A percentile compares a stretch with the other conserved stretches of the same genome.
These are phyloP conservation scores for Papilio demoleus DNA, from an alignment of 2,888 invertebrate genomes.

Conservation along the genomic window DNA sequence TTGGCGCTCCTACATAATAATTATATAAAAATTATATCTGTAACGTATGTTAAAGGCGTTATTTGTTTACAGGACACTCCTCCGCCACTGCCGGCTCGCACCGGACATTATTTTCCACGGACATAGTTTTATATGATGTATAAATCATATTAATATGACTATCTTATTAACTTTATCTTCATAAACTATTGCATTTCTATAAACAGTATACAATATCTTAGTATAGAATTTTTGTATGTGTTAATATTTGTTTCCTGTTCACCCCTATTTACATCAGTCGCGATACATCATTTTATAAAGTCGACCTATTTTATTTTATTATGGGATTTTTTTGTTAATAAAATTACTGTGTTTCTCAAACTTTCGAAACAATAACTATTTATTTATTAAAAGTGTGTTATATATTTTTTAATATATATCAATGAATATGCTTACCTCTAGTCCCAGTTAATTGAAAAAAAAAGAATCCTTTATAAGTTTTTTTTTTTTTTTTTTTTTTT, in stretches of 20 bases:
- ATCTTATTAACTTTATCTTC: neutral
- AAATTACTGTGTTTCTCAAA: slow-evolving; percentile 9
- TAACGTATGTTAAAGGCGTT: slow-evolving; percentile 4
- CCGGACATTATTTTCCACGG: slow-evolving; percentile 76
- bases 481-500: neutral
- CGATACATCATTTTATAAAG: neutral
- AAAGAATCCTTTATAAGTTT: neutral
- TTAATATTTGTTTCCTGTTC: slow-evolving; percentile 4
- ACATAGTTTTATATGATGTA: slow-evolving; percentile 60
- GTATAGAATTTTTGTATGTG: neutral
- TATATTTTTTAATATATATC: neutral
- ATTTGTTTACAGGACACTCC: slow-evolving; percentile 70
- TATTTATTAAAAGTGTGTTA: neutral
- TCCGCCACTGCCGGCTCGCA: slow-evolving; percentile 78
- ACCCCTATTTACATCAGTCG: neutral
- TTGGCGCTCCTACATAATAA: too few relatives aligned
- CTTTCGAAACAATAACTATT: neutral
- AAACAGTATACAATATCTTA: slow-evolving; percentile 4
- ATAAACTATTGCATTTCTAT: slow-evolving; percentile 22
- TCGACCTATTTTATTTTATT: neutral
- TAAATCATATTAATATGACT: slow-evolving; percentile 31
- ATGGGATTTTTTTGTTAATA: neutral
- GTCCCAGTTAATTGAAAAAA: slow-evolving; percentile 18
- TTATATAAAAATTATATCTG: too few relatives aligned
- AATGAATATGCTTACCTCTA: slow-evolving; percentile 32